Evolutionary conservation across 2,113 vertebrate species (phyloP), one percentile per base, ranked within the genome.

Genomic region (Nyctibius bracteatus): DNA sequence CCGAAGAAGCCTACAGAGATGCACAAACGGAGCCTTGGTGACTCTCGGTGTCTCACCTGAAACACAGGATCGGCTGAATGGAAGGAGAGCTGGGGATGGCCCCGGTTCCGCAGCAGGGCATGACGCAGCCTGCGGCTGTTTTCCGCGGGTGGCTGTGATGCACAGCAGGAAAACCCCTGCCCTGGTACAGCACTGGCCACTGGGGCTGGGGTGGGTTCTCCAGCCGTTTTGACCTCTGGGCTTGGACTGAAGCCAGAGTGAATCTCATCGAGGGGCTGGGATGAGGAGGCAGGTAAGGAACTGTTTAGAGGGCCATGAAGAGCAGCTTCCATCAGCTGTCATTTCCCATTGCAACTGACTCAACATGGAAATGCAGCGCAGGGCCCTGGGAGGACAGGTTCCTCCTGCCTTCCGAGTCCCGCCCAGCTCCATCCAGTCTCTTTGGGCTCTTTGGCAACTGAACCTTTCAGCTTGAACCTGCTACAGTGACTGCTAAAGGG

Each of bases 251-350:
- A 95, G 98, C 97, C 97, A 97, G 97, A 94, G 95, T 59, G 97
- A 91, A 98, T 98, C 98, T 97, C 96, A 92, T 96, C 30, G 68
- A 97, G 90, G 85, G 88, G 78, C 77, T 81, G 55, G 59, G 41
- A 41, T 30, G 43, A 74, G 88, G 27, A 84, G 41, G 23, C 4
- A 73, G 33, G 12, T 35, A 58, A 92, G 25, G 87, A 94, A 93
- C 98, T 98, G 97, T 97, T 96, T 85, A 96, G 97, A 93, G 95
- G 96, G 96, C 97, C 94, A 95, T 97, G 98, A 98, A 97, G 92
- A 97, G 97, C 92, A 78, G 97, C 98, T 98, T 98, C 98, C 98
- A 98, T 96, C 97, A 92, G 77, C 97, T 98, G 98, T 98, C 98
- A 97, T 80, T 93, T 96, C 94, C 94, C 96, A 97, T 99, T 98